Evolutionary conservation across 2,113 vertebrate genomes (phyloP).

Genomic region (Climacteris rufus): DNA sequence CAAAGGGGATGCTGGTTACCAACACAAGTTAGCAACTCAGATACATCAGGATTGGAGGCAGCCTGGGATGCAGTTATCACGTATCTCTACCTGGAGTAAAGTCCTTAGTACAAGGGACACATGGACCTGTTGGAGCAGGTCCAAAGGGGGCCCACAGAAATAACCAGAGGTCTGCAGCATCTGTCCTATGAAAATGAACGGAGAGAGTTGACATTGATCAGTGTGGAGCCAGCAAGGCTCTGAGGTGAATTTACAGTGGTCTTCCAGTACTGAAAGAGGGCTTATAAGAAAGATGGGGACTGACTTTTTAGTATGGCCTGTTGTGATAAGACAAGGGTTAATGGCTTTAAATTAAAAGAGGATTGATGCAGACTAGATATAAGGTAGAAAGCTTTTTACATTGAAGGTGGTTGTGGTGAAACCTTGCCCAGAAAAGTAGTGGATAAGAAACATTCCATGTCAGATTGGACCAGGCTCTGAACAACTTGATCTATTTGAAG

Average conservation of each 20-base stretch:
- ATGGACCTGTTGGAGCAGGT: background rate
- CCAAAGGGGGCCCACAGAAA: background rate
- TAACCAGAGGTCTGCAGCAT: background rate
- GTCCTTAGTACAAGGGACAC: too few relatives aligned
- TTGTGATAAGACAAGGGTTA: accelerated
- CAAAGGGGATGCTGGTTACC: background rate
- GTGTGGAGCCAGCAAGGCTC: background rate
- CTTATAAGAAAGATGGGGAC: background rate
- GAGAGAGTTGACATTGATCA: background rate
- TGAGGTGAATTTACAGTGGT: accelerated
- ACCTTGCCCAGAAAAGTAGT: background rate
- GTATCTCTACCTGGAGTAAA: background rate
- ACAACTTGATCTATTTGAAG: background rate
- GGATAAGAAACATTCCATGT: background rate
- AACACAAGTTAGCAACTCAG: accelerated
- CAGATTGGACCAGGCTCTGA: background rate
- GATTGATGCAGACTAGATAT: background rate
- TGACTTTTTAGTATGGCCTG: accelerated
- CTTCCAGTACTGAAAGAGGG: background rate
- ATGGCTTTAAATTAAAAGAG: background rate
- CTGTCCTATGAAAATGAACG: background rate
- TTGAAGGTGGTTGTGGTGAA: accelerated
- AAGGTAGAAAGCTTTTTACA: background rate
- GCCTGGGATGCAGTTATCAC: too few relatives aligned
- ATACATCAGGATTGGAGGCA: background rate